Base-by-base conservation (phyloP, 2,888 invertebrate genomes). In the Clivina fossor region DNA sequence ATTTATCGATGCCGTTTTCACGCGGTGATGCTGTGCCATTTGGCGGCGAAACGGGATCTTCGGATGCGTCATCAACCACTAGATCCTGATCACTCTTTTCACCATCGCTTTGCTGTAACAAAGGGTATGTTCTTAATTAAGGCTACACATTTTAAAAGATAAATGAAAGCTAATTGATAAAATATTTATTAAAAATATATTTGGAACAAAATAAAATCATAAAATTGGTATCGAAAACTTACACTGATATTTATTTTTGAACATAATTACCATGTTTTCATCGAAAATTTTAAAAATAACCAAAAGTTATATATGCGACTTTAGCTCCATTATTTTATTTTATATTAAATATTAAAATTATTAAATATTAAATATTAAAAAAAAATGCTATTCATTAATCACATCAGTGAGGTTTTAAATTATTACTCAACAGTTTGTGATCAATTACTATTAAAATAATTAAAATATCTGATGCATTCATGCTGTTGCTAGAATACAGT, bases 1-100 rank as follows among this genome's bases (percentile, higher is more conserved):
- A 73, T 71, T 88, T 91, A 70, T 91, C 90, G 57, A 90, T 80
- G 44, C 90, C 91, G 70, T 92, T 92, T 70, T 92, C 92, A 61
- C 90, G 74, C 0, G 92, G 90, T 9, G 92, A 91, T 2, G 90
- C 83, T n/a, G 92, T 90, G 11, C 92, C 91, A 66, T 88, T 89
- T 65, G 89, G 85, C 1, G 91, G 90, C 46, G 91, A 90, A 46
- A 86, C 84, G 4, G 90, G 90, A 68, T 92, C 93, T 76, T 94
- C 93, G 63, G 91, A 92, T 47, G 93, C 93, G 67, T 92, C 95
- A 74, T 96, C 96, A 19, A 96, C 11, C 59, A 96, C 95, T 65
- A 96, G 76, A 71, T 95, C 94, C 78, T 93, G 90, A 70, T 93
- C 92, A 69, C 87, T 88, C 72, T 90, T 90, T 70, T 89, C 90